These are phyloP conservation scores for Oeneis ivallda DNA, from an alignment of 2,888 invertebrate genomes.

Conservation along the genomic window DNA sequence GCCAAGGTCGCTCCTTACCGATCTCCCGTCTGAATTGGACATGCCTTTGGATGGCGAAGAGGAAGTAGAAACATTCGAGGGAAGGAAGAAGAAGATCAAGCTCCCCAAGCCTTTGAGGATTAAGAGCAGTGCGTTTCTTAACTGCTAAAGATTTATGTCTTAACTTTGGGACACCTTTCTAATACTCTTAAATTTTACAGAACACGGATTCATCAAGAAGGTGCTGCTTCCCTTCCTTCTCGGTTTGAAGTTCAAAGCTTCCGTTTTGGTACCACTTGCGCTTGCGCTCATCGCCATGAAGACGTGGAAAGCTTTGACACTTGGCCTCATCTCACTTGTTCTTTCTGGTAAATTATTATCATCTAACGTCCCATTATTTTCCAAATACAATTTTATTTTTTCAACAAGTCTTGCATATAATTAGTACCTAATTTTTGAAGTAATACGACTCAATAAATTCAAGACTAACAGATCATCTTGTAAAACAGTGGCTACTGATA, in stretches of 20 bases:
- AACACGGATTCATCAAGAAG: conserved; percentile 91
- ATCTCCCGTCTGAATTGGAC: conserved; percentile 85
- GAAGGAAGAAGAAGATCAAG: conserved; percentile 78
- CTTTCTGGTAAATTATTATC: conserved; percentile 83
- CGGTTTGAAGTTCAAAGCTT: conserved; percentile 92
- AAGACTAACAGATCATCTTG: too few species aligned
- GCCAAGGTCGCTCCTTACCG: conserved; percentile 84
- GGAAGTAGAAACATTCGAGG: conserved; percentile 70
- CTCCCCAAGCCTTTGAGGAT: conserved; percentile 77
- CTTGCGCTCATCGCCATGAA: conserved; percentile 92
- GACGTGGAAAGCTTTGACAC: conserved; percentile 94
- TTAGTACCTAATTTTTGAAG: neutral
- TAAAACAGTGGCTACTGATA: too few species aligned
- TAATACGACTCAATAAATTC: neutral
- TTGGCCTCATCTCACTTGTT: conserved; percentile 91
- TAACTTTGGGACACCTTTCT: conserved; percentile 3
- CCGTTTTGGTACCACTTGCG: conserved; percentile 90
- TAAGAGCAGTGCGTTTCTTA: conserved; percentile 68
- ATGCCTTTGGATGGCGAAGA: conserved; percentile 85
- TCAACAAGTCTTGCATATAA: neutral
- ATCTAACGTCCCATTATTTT: neutral
- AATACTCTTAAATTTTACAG: conserved; percentile 70
- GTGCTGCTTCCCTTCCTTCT: conserved; percentile 92
- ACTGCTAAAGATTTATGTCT: conserved; percentile 4
- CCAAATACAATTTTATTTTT: neutral